Conservation (phyloP, 2,888 invertebrate species). For the Dryadula phaetusa region DNA sequence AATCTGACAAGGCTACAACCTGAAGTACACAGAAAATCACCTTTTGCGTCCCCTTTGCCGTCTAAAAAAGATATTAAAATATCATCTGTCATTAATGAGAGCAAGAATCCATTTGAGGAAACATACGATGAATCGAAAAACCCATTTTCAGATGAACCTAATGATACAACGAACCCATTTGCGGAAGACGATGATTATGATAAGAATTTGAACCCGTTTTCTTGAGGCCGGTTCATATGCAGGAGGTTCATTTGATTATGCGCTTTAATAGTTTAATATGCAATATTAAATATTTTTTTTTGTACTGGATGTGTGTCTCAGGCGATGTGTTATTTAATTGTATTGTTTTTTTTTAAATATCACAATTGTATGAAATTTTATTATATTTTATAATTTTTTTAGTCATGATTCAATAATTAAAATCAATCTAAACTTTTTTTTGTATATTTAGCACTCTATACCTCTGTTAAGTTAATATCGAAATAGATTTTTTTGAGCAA, state of each 20-base stretch:
- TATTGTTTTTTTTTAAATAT: background rate
- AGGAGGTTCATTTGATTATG: background rate
- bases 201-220: slow-evolving; percentile 90
- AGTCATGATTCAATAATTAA: too few relatives aligned
- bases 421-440: too few relatives aligned
- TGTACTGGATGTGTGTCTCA: background rate
- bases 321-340: background rate
- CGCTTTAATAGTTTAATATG: slow-evolving; percentile 21
- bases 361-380: background rate
- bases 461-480: too few relatives aligned
- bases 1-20: slow-evolving; percentile 76
- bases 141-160: slow-evolving; percentile 84
- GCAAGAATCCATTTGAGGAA: slow-evolving; percentile 72
- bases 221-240: slow-evolving; percentile 57
- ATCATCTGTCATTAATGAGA: slow-evolving; percentile 56
- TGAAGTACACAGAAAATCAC: slow-evolving; percentile 52
- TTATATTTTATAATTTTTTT: too few relatives aligned
- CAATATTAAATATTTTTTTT: slow-evolving; percentile 8
- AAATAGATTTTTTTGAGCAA: too few relatives aligned
- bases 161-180: slow-evolving; percentile 84
- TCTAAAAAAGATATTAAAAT: slow-evolving; percentile 50
- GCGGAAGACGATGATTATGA: slow-evolving; percentile 87
- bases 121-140: slow-evolving; percentile 86
- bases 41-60: slow-evolving; percentile 54
- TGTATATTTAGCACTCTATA: too few relatives aligned